Evolutionary conservation across 2,113 vertebrate genomes (phyloP), one percentile per base, ranked within the genome.

Genomic region (Gobio gobio): DNA sequence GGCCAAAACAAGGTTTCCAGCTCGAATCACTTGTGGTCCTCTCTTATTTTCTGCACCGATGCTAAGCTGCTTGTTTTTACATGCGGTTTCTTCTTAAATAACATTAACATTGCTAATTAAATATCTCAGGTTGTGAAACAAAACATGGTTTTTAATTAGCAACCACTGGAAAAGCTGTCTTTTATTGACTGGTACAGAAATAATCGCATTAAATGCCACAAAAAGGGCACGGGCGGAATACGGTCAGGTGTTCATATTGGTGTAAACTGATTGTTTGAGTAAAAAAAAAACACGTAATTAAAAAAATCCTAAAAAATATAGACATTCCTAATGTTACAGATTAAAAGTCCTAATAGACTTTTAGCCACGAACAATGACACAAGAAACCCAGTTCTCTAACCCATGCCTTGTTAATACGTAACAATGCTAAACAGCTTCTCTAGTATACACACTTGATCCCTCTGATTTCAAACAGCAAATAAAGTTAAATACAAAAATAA

Each of bases 401-500:
- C 70, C 56, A 68, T 64, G 68, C 82, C 51, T 84, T 84, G 77
- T 88, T 86, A 84, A 86, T 83, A 87, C 47, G 81, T 82, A 66
- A 76, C 12, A 66, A 75, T 68, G 68, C 40, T 83, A 76, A 87
- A 83, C 56, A 82, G 64, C 70, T 80, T 86, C 82, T 83, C 87
- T 82, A 86, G 86, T 89, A 76, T 83, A 86, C 86, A 90, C 84
- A 83, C 83, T 91, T 68, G 81, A 92, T 74, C 88, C 85, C 87
- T 91, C 85, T 54, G 74, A 54, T 33, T 54, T 54, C 81, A 68
- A 87, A 82, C 90, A 89, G 89, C 89, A 89, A 86, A 89, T 88
- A 89, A 88, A 86, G 63, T 83, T 79, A 91, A 89, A 85, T 64
- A 85, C 54, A 88, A 87, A 85, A 91, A 90, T 64, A 87, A 87